A percentile compares a stretch with the other conserved stretches of the same genome.
phyloP scores from a whole-genome alignment of 30 jellyfish, hydroid and myxozoan genomes.

The Aurelia sp. region DNA sequence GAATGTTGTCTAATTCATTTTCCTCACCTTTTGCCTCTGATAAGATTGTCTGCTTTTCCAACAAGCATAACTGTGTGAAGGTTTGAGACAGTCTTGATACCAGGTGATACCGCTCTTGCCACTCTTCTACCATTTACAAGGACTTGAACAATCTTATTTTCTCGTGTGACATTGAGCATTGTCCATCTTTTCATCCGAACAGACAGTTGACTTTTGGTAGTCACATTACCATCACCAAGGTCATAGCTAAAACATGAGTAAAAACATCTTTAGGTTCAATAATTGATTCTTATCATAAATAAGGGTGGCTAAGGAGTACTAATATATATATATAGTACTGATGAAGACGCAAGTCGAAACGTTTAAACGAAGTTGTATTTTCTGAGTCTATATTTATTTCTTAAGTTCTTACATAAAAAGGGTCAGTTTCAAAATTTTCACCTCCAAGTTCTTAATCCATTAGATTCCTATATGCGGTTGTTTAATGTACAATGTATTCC shows the following conservation, averaged over 20 bases:
- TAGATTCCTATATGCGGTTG: no score
- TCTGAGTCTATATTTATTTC: no score
- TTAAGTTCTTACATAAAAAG: no score
- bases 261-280: not conserved
- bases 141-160: conserved; percentile 71
- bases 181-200: conserved; percentile 72
- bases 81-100: conserved; percentile 68
- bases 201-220: conserved; percentile 71
- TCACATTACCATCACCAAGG: conserved; percentile 86
- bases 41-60: conserved; percentile 70
- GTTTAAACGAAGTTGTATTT: no score
- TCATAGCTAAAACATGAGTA: conserved; percentile 53
- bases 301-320: no score
- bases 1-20: not conserved
- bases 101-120: conserved; percentile 87
- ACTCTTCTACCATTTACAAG: conserved; percentile 80
- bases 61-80: conserved; percentile 75
- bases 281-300: no score
- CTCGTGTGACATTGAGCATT: conserved; percentile 71
- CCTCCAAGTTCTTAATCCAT: no score
- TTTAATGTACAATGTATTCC: no score
- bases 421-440: no score
- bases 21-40: conserved; percentile 79
- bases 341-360: no score
- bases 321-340: no score